Evolutionary conservation across 2,888 invertebrate genomes (phyloP), one percentile per base, ranked within the genome.

Genomic region (Synanthedon vespiformis): DNA sequence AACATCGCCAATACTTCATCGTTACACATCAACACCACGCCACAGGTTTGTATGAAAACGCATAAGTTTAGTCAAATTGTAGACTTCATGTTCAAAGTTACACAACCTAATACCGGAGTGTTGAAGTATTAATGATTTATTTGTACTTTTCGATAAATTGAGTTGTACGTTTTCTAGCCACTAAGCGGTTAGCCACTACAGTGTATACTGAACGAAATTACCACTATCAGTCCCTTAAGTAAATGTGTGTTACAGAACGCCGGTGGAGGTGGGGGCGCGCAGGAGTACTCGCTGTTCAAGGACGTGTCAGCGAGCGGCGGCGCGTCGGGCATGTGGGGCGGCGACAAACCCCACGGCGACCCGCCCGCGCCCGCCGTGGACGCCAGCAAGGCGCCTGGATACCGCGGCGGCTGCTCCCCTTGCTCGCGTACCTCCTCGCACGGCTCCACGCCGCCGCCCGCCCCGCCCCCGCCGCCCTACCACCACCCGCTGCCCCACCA

Each of bases 341-440:
- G 80, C 56, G 71, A 70, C 18, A 80, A 83, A 58, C 62, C 72
- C 56, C 87, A 68, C 65, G 85, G 87, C 70, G 85, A 87, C 44
- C 70, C 82, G 52, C 78, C 78, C 54, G 80, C 89, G 56, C 80
- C 80, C 4, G 83, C 80, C 86, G 95, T 92, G 57, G 96, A 96
- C 82, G 94, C 93, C 4, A 92, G 95, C 49, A 97, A 96, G 80
- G 96, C 96, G 55, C 96, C 96, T 0, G 96, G 96, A 1, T 97
- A 96, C 77, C 91, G 96, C 67, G 89, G 92, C 48, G 91, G 93
- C 58, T 93, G 93, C 73, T 94, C 94, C 6, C 95, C 95, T 0
- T 83, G 83, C 84, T 89, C 85, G 62, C 82, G 83, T 65, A 77
- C 85, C 34, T 83, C 82, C 22, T 83, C 83, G 62, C 87, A 84